Evolutionary conservation across 2,888 invertebrate genomes (phyloP).

Genomic region (Nowickia ferox): DNA sequence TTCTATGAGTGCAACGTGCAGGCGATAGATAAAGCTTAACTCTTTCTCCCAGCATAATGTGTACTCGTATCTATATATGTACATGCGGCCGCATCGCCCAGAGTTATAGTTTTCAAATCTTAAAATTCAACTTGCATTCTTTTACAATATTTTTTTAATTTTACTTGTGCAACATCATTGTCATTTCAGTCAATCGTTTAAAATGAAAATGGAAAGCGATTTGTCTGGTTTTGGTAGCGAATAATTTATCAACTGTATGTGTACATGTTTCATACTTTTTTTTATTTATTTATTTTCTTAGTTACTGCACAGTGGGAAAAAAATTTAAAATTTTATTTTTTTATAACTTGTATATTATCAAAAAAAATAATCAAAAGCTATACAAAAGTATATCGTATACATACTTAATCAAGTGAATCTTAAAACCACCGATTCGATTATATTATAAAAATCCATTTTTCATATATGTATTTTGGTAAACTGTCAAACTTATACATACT

Average conservation of each 20-base stretch:
- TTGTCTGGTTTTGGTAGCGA: constrained; percentile 79
- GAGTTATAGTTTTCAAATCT: neutral
- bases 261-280: constrained; percentile 11
- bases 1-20: too few species aligned
- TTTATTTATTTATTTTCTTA: constrained; percentile 19
- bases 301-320: constrained; percentile 24
- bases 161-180: constrained; percentile 2
- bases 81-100: neutral
- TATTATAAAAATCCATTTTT: too few species aligned
- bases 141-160: neutral
- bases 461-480: too few species aligned
- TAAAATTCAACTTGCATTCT: neutral
- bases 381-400: too few species aligned
- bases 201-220: constrained; percentile 82
- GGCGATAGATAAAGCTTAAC: too few species aligned
- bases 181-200: constrained; percentile 54
- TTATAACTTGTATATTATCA: too few species aligned
- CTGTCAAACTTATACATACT: too few species aligned
- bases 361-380: too few species aligned
- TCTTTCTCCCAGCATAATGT: too few species aligned
- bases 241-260: constrained; percentile 76
- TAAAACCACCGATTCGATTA: too few species aligned
- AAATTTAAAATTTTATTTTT: neutral
- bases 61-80: too few species aligned
- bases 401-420: too few species aligned